These are phyloP conservation scores for Erynnis tages DNA, from an alignment of 2,888 invertebrate genomes.

Conservation along the genomic window DNA sequence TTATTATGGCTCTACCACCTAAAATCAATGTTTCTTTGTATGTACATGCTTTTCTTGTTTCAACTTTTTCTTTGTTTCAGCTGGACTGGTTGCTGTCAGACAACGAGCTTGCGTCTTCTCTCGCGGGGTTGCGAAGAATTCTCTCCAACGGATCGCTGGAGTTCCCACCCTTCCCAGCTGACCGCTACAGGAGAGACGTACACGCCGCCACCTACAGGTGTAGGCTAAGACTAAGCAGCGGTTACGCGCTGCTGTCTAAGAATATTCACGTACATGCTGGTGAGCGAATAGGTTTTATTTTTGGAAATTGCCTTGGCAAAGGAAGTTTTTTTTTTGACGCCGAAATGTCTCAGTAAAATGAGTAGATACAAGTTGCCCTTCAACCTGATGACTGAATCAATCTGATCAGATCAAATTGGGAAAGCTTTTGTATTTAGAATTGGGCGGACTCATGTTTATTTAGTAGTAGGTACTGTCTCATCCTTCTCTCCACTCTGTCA, in stretches of 20 bases:
- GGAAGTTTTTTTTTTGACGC: background rate
- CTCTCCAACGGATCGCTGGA: slow-evolving; percentile 92
- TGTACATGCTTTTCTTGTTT: too few species aligned
- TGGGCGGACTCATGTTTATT: too few species aligned
- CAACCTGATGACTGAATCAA: too few species aligned
- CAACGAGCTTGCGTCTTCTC: slow-evolving; percentile 84
- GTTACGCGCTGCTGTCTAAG: slow-evolving; percentile 88
- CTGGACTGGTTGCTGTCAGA: slow-evolving; percentile 90
- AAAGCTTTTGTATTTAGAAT: too few species aligned
- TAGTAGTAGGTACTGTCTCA: too few species aligned
- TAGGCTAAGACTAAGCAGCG: slow-evolving; percentile 62
- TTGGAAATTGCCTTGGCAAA: background rate
- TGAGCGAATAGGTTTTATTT: slow-evolving; percentile 67
- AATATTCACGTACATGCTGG: slow-evolving; percentile 95
- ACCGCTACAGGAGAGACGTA: slow-evolving; percentile 90
- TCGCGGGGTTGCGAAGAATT: slow-evolving; percentile 87
- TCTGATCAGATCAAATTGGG: too few species aligned
- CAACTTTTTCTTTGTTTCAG: slow-evolving; percentile 54
- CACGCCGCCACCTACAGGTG: slow-evolving; percentile 92
- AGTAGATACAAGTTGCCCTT: too few species aligned
- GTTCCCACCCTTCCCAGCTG: slow-evolving; percentile 91
- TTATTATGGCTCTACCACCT: too few species aligned
- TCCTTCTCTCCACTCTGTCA: too few species aligned
- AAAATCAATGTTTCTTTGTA: too few species aligned
- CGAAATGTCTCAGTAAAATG: background rate